phyloP scores from a whole-genome alignment of 2,797 vertebrate species.

The Atherinosoma microstoma region DNA sequence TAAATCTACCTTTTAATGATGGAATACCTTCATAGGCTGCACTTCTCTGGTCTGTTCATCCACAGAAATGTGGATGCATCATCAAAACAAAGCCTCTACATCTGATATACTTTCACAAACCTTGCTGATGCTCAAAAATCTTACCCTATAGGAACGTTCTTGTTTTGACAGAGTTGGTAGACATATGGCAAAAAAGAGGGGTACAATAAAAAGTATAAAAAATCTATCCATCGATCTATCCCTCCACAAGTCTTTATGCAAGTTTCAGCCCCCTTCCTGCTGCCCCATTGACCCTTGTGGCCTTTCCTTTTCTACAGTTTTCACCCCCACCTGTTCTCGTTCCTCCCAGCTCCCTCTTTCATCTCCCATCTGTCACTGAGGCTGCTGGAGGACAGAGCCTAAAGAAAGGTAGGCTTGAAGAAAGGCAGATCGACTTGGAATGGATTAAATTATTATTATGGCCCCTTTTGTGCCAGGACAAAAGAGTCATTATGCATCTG shows the following conservation, averaged over 20 bases:
- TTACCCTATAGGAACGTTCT: slow-evolving; percentile 13
- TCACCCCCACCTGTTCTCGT: slow-evolving; percentile 78
- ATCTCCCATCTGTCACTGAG: slow-evolving; percentile 84
- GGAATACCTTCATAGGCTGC: slow-evolving; percentile 35
- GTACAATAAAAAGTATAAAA: slow-evolving; percentile 41
- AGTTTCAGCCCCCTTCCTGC: slow-evolving; percentile 64
- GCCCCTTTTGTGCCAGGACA: slow-evolving; percentile 43
- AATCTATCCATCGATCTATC: slow-evolving; percentile 75
- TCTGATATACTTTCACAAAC: not conserved
- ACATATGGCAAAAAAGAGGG: slow-evolving; percentile 68
- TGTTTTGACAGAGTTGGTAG: slow-evolving; percentile 21
- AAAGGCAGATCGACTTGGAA: slow-evolving; percentile 37
- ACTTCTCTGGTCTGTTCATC: slow-evolving; percentile 18
- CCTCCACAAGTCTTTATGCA: slow-evolving; percentile 62
- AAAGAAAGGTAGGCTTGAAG: slow-evolving; percentile 49
- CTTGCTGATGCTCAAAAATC: not conserved
- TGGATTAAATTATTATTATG: slow-evolving; percentile 63
- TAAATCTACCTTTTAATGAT: not conserved
- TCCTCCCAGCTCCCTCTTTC: slow-evolving; percentile 75
- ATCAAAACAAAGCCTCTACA: not conserved
- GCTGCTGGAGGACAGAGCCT: slow-evolving; percentile 50
- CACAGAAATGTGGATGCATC: not conserved
- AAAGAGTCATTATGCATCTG: slow-evolving; percentile 60
- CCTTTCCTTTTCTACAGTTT: slow-evolving; percentile 77
- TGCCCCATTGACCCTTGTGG: slow-evolving; percentile 70